phyloP scores from a whole-genome alignment of 2,888 invertebrate species.

The Omphaloscelis lunosa region DNA sequence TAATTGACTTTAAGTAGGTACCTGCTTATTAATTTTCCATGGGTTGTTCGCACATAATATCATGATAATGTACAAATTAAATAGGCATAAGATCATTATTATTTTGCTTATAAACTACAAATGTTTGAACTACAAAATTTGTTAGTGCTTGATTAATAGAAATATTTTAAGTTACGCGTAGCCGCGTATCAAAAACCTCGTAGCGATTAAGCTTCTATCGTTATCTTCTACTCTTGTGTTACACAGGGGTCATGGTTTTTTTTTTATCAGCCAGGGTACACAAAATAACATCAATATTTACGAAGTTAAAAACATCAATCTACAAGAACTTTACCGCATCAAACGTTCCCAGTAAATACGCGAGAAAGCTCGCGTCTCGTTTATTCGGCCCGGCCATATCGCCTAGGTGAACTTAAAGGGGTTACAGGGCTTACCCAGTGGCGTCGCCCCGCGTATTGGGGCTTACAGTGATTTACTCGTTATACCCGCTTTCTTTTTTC shows the following conservation, averaged over 20 bases:
- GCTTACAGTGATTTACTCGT: conserved; percentile 89
- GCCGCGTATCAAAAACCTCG: neutral
- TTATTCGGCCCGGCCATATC: conserved; percentile 77
- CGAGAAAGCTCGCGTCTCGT: conserved; percentile 74
- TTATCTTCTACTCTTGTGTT: neutral
- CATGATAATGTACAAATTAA: neutral
- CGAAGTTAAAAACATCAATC: conserved; percentile 28
- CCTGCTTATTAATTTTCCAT: neutral
- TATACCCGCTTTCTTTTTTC: conserved; percentile 83
- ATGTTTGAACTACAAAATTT: neutral
- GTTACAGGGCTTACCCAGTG: conserved; percentile 81
- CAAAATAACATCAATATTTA: conserved; percentile 2
- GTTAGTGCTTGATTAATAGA: neutral
- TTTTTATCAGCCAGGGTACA: neutral
- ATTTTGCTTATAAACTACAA: too few relatives aligned
- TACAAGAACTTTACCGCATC: conserved; percentile 51
- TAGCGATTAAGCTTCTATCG: neutral
- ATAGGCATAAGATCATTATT: neutral
- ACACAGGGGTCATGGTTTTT: neutral
- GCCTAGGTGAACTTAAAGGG: conserved; percentile 86
- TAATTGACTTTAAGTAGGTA: conserved; percentile 1
- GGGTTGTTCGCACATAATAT: neutral
- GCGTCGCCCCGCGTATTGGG: conserved; percentile 83
- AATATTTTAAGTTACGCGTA: too few relatives aligned
- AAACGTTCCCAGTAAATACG: conserved; percentile 67